Evolutionary conservation across 2,113 vertebrate species (phyloP).

Genomic region (Falco punctatus): DNA sequence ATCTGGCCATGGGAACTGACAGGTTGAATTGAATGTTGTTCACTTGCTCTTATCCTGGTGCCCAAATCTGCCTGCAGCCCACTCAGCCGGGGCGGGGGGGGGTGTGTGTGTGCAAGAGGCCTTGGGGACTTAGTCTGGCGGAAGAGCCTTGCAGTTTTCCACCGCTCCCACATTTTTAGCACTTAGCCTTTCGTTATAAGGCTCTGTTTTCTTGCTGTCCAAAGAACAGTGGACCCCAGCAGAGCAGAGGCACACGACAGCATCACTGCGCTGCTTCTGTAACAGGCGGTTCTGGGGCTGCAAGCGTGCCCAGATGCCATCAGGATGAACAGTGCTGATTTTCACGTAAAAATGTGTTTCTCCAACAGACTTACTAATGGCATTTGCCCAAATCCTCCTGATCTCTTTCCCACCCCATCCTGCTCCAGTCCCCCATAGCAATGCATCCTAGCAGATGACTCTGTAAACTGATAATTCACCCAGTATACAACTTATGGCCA

Average conservation of each 20-base stretch:
- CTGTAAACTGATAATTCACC: neutral
- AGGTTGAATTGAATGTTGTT: neutral
- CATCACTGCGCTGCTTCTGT: neutral
- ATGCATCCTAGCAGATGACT: neutral
- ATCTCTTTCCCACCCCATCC: neutral
- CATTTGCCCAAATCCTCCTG: neutral
- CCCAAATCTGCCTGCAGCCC: neutral
- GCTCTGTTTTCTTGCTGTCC: neutral
- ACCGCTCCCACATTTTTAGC: neutral
- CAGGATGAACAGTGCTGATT: neutral
- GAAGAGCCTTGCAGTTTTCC: neutral
- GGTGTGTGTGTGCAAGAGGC: neutral
- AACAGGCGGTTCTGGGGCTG: neutral
- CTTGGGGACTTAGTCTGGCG: neutral
- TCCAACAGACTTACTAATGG: neutral
- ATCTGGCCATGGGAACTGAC: neutral
- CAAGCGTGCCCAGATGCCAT: neutral
- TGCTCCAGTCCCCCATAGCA: neutral
- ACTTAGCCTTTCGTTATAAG: neutral
- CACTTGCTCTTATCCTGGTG: neutral
- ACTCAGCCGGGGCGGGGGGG: accelerated
- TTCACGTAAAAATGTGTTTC: neutral
- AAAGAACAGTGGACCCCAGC: neutral
- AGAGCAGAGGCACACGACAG: too few species aligned
- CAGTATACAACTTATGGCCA: neutral